Evolutionary conservation across 2,113 vertebrate genomes (phyloP), one percentile per base, ranked within the genome.

Genomic region (Pantherophis guttatus): DNA sequence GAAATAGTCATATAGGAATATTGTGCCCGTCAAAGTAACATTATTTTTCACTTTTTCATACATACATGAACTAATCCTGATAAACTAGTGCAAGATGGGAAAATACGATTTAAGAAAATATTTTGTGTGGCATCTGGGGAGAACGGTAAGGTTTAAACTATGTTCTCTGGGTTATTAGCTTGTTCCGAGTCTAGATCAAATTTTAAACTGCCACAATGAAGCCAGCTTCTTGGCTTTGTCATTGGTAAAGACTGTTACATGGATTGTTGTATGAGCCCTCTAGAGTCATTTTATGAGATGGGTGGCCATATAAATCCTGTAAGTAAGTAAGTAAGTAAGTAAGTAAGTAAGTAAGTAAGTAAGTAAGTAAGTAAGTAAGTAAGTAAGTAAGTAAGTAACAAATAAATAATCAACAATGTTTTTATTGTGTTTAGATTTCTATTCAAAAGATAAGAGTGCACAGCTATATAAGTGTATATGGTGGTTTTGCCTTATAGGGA

Each of bases 401-500:
- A 65, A 11, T 29, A 33, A 70, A 70, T 15, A 70, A 70, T n/a
- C 62, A 70, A 33, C 65, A 70, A 70, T 70, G n/a, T 65, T 65
- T 29, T 65, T 65, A 65, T 65, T 65, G 1, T 29, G 23, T 26
- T 62, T 29, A 29, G 48, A 50, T 52, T 33, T 88, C 10, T 89
- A 33, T 89, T 54, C 10, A 8, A 58, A 81, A 58, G 4, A 54
- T 5, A 33, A 48, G 21, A 21, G 4, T 55, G 50, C 86, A 44
- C 17, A 81, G 33, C 44, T 44, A 81, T 44, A 44, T 44, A n/a
- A n/a, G 33, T 44, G 33, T 21, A 89, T 12, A 89, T 86, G 1
- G 95, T 93, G 75, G 21, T 65, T 94, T 95, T 92, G 94, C 33
- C 91, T 95, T 15, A 26, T 95, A 99, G 99, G 99, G 99, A 90